Evolutionary conservation across 2,888 invertebrate genomes (phyloP), one percentile per base, ranked within the genome.

Genomic region (Apotomis capreana): DNA sequence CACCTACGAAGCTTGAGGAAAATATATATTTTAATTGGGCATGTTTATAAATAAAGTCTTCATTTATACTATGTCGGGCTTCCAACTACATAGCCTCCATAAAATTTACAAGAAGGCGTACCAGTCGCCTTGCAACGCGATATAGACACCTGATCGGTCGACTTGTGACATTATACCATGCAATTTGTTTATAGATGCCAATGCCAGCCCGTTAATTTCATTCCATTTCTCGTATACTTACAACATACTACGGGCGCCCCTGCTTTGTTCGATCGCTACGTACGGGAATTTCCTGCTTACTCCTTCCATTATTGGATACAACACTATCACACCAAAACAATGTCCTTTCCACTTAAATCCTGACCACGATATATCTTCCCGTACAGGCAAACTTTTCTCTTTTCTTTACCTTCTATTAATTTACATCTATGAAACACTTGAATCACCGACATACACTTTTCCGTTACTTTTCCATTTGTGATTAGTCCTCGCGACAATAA

Each of bases 301-400:
- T 83, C 89, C 92, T 92, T 92, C 93, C 92, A 91, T 88, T 85
- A 89, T 86, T 89, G 93, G 93, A 93, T 92, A 93, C 93, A 93
- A 92, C 93, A 92, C 93, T 91, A 87, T 85, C 93, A 91, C 89
- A 88, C 92, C 93, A 91, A 84, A 88, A 85, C 87, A 88, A 86
- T 91, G 92, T 93, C 93, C 90, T 75, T 26, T 84, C 91, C 76
- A 82, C 89, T 85, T 77, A 59, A 79, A 83, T 85, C 87, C 86
- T 78, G 79, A 78, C 86, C 85, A 79, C 84, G 74, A 78, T 84
- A 82, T 83, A 84, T 84, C 82, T 87, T 90, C 92, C 91, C 92
- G 88, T 78, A 84, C 82, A 81, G 81, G 81, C 84, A 82, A 77
- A 77, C 74, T 58, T 67, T 67, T 46, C 46, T 62, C 37, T 64